Base-by-base conservation (phyloP, 2,797 vertebrate species). In the Monodelphis domestica region DNA sequence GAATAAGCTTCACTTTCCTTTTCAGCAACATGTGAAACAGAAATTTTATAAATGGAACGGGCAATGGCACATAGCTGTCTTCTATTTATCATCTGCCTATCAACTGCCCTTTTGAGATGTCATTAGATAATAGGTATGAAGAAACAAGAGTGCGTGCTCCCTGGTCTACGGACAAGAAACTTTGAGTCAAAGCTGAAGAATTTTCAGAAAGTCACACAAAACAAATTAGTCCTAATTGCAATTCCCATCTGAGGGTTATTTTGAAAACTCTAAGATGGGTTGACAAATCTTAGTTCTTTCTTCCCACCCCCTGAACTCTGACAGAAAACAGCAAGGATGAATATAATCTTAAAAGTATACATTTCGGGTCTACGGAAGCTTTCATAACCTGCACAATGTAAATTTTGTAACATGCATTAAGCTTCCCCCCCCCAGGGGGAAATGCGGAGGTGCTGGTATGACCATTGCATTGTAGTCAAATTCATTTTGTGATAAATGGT, bases 251-350 rank as follows among this genome's bases (percentile, higher is more conserved):
- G 94, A 96, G 54, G 87, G 84, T 56, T 93, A 93, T 91, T 54
- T 63, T 78, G 91, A 96, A 97, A 97, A 95, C 50, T 95, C 30
- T 5, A 70, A 6, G 4, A 96, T 96, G 93, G 91, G 89, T 95
- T 97, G 96, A 97, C 97, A 98, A 95, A 95, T 95, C 89, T 89
- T 54, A 38, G 50, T 95, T 59, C 89, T 94, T 96, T 93, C 96
- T 90, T 94, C 96, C 93, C 96, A 59, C 88, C 52, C 50, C 30
- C 30, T 95, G 0, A 0, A 94, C 53, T 88, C 89, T 93, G 94
- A 96, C 91, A 94, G 92, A 55, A 94, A 91, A 91, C 5, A 91
- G 87, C 92, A 94, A 95, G 45, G 92, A 97, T 54, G 93, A 96
- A 96, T 91, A 28, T 28, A 96, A 96, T 97, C 78, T 0, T 94